Evolutionary conservation across 1,140 invertebrate species (phyloP), one percentile per base, ranked within the genome.

Genomic region (Drosophila tristis): DNA sequence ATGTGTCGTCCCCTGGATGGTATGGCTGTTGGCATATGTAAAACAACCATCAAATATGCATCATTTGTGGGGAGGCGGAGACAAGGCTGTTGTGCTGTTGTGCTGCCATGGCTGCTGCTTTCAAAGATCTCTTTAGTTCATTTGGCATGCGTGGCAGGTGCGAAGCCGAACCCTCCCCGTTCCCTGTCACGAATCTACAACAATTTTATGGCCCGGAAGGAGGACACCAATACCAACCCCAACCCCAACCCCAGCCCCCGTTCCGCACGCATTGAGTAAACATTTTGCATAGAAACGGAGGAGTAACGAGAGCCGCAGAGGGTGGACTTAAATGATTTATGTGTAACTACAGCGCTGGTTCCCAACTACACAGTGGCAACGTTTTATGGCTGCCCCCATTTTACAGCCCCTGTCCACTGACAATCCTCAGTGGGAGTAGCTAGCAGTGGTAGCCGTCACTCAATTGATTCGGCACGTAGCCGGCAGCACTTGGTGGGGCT

Each of bases 401-500:
- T 39, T 39, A 35, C 51, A 54, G 31, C 31, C 54, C 51, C 61
- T 60, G 49, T 13, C 39, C 16, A 29, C 31, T 20, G 11, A 50
- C 16, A 23, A 51, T 29, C 44, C 25, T n/a, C 43, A 42, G 29
- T 64, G 8, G 44, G 25, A 29, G 31, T 8, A 44, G 16, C 16
- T 56, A 15, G 42, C 49, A 23, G 23, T 48, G 29, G 47, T 47
- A 45, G 74, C 79, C 51, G 53, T 55, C 64, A 77, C 65, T 78
- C 81, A 87, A 86, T 86, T 86, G 81, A 86, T 86, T 86, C 78
- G 78, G 78, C 81, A 86, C 81, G 81, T 86, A 87, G 63, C 74
- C 80, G 16, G 16, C 16, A 74, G 35, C 35, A 39, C 11, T 13
- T 39, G 11, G 23, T 23, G 23, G 2, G 23, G 23, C 0, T 16